Conservation (phyloP, 2,888 invertebrate species). For the Watsonalla binaria region DNA sequence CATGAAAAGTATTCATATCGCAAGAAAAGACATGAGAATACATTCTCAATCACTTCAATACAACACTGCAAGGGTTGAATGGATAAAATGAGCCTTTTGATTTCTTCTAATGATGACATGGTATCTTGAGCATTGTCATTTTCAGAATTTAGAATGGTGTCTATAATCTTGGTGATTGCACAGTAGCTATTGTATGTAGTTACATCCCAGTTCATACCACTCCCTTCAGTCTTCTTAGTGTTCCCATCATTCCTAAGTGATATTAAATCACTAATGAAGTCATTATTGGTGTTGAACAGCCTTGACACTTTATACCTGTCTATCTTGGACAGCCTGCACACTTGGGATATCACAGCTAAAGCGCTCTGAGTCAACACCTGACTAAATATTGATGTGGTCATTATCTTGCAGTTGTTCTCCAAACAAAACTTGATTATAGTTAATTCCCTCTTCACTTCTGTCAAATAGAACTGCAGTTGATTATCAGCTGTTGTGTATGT, state of each 20-base stretch:
- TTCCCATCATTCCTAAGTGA: conserved; percentile 41
- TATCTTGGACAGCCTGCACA: conserved; percentile 67
- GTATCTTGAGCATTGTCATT: conserved; percentile 53
- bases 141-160: conserved; percentile 64
- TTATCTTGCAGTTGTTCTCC: conserved; percentile 71
- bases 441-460: conserved; percentile 70
- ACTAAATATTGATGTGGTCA: conserved; percentile 70
- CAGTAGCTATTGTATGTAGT: conserved; percentile 73
- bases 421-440: conserved; percentile 72
- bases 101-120: conserved; percentile 62
- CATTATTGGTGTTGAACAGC: conserved; percentile 65
- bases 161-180: conserved; percentile 70
- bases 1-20: conserved; percentile 80
- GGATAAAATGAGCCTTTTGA: conserved; percentile 66
- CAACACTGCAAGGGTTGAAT: conserved; percentile 68
- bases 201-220: conserved; percentile 59
- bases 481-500: conserved; percentile 62
- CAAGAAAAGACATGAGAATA: conserved; percentile 84
- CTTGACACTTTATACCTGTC: conserved; percentile 73
- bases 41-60: conserved; percentile 83
- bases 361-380: conserved; percentile 69
- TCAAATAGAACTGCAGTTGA: conserved; percentile 67
- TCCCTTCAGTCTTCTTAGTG: conserved; percentile 29
- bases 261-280: conserved; percentile 58
- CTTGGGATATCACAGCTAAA: conserved; percentile 71